Base-by-base conservation (phyloP, 2,797 vertebrate genomes). In the Cetoscarus ocellatus region DNA sequence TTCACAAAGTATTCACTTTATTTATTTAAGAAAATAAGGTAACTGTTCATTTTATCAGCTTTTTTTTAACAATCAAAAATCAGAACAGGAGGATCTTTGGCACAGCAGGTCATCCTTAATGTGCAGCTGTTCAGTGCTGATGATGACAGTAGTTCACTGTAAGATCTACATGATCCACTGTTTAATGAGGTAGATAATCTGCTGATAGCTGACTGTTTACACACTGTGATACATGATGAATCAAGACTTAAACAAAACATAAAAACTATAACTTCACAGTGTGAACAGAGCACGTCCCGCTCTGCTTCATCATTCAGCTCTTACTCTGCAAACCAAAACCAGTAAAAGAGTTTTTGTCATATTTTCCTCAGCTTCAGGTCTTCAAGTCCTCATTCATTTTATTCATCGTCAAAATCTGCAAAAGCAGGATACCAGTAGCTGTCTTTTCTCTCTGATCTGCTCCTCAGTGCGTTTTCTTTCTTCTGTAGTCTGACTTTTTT, bases 331-430 rank as follows among this genome's bases (percentile, higher is more conserved):
- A 27, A 27, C 40, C 1, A 12, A 42, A 10, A 8, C 39, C 39
- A 40, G 39, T 40, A 40, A 40, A 40, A 40, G 10, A 8, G 8
- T 40, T 8, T 10, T 4, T 1, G 7, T n/a, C 6, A n/a, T 7
- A 8, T 12, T n/a, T 47, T 49, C 8, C 1, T 38, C 34, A 17
- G 18, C 58, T 13, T 14, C n/a, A 40, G 2, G 3, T 18, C 12
- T 40, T 36, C 11, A 8, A 18, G 15, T 12, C 2, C 5, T 5
- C 11, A 11, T 50, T 11, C 10, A 12, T 42, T 11, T 14, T 69
- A 94, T 70, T 91, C 49, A 27, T 93, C 77, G 63, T 95, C 56
- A 73, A 94, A 88, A 82, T 84, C 58, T 13, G 75, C 56, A 6
- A 89, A 83, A 0, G 77, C 76, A n/a, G 90, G 87, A 43, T 27